Percentiles rank a stretch among this genome's conserved stretches.
These are phyloP conservation scores for Dinocampus coccinellae DNA, from an alignment of 2,888 invertebrate genomes.

Conservation along the genomic window DNA sequence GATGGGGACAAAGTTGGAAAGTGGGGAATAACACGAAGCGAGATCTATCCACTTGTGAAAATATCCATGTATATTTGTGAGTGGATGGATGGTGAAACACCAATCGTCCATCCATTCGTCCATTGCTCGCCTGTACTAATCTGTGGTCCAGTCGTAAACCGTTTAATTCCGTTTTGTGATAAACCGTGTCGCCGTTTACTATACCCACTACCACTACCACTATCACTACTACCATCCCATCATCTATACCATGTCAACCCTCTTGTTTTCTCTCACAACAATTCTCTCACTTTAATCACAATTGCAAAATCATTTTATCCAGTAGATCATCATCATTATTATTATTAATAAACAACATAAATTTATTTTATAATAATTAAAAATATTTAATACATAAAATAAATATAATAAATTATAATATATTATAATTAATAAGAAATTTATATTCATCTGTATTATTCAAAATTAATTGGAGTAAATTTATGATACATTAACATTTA, in stretches of 20 bases:
- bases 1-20: not conserved
- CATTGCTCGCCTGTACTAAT: slow-evolving; percentile 66
- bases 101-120: slow-evolving; percentile 54
- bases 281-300: slow-evolving; percentile 36
- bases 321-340: slow-evolving; percentile 64
- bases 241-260: slow-evolving; percentile 5
- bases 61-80: not conserved
- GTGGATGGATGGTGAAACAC: slow-evolving; percentile 19
- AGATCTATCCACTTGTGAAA: not conserved
- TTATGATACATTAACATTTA: too few relatives aligned
- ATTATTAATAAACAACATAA: slow-evolving; percentile 67
- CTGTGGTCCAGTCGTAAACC: slow-evolving; percentile 70
- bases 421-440: too few relatives aligned
- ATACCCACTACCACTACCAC: slow-evolving; percentile 41
- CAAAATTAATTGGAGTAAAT: too few relatives aligned
- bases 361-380: slow-evolving; percentile 44
- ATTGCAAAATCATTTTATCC: slow-evolving; percentile 51
- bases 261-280: slow-evolving; percentile 43
- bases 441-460: not conserved
- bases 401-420: too few relatives aligned
- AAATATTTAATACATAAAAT: not conserved
- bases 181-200: slow-evolving; percentile 65
- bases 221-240: slow-evolving; percentile 31
- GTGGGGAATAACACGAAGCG: not conserved
- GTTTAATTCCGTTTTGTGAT: slow-evolving; percentile 70